Conservation (phyloP, 2,888 invertebrate genomes). For the Galerucella pusilla region DNA sequence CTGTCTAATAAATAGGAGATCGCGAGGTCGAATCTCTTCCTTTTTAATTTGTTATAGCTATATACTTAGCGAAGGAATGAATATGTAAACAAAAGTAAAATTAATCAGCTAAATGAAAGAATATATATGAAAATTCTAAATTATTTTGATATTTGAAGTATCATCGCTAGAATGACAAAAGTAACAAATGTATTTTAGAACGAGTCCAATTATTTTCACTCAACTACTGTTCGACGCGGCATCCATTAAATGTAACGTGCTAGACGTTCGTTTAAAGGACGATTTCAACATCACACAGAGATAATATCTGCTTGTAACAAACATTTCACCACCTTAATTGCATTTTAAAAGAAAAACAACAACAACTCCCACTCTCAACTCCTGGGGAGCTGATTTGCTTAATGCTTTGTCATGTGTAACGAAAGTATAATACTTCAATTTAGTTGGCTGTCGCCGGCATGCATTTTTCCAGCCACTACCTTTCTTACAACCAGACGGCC, state of each 20-base stretch:
- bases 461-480: constrained; percentile 64
- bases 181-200: too few species aligned
- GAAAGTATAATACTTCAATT: constrained; percentile 64
- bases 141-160: too few species aligned
- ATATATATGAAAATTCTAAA: too few species aligned
- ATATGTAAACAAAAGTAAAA: too few species aligned
- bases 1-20: too few species aligned
- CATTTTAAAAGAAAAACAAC: constrained; percentile 53
- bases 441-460: constrained; percentile 64
- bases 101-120: too few species aligned
- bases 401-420: constrained; percentile 62
- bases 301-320: constrained; percentile 22
- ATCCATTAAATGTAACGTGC: background rate
- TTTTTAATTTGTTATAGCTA: too few species aligned
- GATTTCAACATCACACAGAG: constrained; percentile 2
- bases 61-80: too few species aligned
- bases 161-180: too few species aligned
- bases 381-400: constrained; percentile 59
- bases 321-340: constrained; percentile 53
- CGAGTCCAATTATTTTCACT: too few species aligned
- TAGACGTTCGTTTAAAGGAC: background rate
- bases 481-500: constrained; percentile 60
- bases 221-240: too few species aligned
- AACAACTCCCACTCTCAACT: constrained; percentile 47
- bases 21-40: too few species aligned